Conservation (phyloP, 2,113 vertebrate species). For the Microtus ochrogaster region DNA sequence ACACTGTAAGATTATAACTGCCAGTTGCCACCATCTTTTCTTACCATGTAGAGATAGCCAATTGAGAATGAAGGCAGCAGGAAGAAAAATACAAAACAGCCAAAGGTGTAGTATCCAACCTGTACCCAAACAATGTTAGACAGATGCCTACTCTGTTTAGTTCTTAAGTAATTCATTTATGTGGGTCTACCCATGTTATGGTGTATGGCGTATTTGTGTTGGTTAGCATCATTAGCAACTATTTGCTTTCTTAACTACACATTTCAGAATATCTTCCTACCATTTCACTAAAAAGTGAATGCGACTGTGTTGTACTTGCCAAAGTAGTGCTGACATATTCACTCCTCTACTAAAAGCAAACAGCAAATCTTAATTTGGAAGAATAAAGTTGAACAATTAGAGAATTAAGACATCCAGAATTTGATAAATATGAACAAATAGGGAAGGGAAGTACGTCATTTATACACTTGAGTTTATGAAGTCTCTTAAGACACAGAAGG, state of each 20-base stretch:
- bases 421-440: background rate
- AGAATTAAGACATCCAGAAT: background rate
- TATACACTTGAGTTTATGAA: background rate
- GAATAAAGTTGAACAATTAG: background rate
- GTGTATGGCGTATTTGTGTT: background rate
- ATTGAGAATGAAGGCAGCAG: background rate
- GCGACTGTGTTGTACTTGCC: background rate
- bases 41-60: background rate
- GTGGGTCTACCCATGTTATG: background rate
- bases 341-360: background rate
- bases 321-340: background rate
- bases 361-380: background rate
- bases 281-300: background rate
- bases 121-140: background rate
- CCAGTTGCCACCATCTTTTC: background rate
- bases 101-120: background rate
- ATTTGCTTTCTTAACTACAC: background rate
- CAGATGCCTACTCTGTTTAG: background rate
- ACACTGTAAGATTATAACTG: background rate
- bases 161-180: background rate
- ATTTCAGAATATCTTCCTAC: background rate
- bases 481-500: background rate
- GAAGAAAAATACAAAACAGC: background rate
- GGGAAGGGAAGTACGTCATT: background rate
- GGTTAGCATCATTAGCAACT: background rate